Percentiles rank a stretch among this genome's conserved stretches.
Conservation (phyloP, 2,888 invertebrate genomes). For the Diarsia mendica region DNA sequence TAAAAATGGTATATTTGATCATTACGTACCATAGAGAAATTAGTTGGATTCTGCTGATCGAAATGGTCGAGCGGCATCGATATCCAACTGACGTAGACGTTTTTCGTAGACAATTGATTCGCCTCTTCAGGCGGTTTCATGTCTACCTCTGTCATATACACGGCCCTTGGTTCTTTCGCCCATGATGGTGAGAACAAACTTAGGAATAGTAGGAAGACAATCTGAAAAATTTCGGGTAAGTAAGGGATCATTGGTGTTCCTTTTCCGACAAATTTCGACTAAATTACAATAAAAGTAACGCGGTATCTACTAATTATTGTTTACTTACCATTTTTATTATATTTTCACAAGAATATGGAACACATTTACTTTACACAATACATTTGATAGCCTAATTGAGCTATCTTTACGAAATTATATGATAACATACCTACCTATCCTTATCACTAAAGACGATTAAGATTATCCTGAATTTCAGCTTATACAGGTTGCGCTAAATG, state of each 20-base stretch:
- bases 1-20: background rate
- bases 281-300: no score
- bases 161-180: slow-evolving; percentile 65
- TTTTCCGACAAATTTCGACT: background rate
- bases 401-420: slow-evolving; percentile 43
- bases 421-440: slow-evolving; percentile 61
- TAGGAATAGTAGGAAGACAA: slow-evolving; percentile 64
- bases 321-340: slow-evolving; percentile 65
- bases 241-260: background rate
- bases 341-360: slow-evolving; percentile 30
- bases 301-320: no score
- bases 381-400: slow-evolving; percentile 52
- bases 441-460: slow-evolving; percentile 56
- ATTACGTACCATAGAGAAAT: slow-evolving; percentile 89
- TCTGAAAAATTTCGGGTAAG: slow-evolving; percentile 66
- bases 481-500: slow-evolving; percentile 27
- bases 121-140: slow-evolving; percentile 84
- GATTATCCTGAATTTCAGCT: slow-evolving; percentile 26
- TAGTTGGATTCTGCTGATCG: slow-evolving; percentile 85
- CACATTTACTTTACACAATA: slow-evolving; percentile 16
- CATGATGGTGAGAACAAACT: slow-evolving; percentile 67
- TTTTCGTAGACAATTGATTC: slow-evolving; percentile 50
- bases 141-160: slow-evolving; percentile 80
- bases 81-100: slow-evolving; percentile 84
- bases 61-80: slow-evolving; percentile 91